Evolutionary conservation across 2,113 vertebrate genomes (phyloP).

Genomic region (Irena cyanogastra): DNA sequence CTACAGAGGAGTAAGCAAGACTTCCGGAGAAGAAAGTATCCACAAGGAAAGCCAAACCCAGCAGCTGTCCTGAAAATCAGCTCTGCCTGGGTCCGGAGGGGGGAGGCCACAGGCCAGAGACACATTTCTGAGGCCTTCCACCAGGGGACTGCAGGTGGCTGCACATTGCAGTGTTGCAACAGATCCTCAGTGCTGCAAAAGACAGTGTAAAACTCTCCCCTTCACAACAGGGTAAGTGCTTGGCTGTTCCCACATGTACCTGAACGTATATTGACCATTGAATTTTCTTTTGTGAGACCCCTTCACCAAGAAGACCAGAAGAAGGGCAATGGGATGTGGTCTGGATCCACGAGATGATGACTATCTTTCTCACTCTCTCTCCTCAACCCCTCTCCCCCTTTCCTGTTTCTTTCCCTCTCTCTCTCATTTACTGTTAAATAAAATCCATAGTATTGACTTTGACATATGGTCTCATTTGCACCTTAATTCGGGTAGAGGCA

Average conservation of each 20-base stretch:
- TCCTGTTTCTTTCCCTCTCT: neutral
- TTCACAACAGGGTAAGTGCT: neutral
- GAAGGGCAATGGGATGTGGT: neutral
- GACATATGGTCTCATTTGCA: neutral
- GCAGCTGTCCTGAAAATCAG: neutral
- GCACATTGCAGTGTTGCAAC: neutral
- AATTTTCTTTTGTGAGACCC: neutral
- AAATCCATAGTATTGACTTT: neutral
- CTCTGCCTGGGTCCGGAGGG: rapidly evolving
- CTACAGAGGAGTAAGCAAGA: neutral
- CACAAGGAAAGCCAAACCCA: neutral
- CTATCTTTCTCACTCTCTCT: neutral
- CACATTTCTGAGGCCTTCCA: neutral
- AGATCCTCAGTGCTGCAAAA: neutral
- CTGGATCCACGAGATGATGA: neutral
- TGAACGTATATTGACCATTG: neutral
- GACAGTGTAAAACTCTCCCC: neutral
- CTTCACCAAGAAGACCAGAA: neutral
- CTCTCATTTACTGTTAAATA: neutral
- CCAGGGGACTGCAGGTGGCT: rapidly evolving
- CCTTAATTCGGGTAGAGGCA: neutral
- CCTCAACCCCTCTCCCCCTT: neutral
- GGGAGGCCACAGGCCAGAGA: neutral
- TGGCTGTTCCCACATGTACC: rapidly evolving
- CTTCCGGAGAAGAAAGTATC: neutral